Evolutionary conservation across 2,113 vertebrate genomes (phyloP), one percentile per base, ranked within the genome.

Genomic region (Brienomyrus longianalis): DNA sequence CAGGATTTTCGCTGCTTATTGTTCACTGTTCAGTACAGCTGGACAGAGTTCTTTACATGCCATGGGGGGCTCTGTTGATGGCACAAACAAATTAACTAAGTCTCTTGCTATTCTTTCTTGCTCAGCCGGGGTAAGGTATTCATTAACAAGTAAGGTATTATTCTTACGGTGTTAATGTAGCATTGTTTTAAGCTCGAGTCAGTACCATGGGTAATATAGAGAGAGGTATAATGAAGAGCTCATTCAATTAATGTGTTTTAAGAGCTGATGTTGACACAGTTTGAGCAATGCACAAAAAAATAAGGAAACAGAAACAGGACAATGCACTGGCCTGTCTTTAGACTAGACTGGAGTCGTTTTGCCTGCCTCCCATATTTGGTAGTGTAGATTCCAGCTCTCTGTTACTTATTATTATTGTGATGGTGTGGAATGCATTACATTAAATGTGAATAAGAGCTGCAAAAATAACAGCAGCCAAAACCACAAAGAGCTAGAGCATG

Each of bases 11-110:
- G 84, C 90, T 83, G 83, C 80, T 89, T 90, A 90, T 90, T 62
- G 59, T 90, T 90, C 90, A 87, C 87, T 91, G 89, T 92, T 90
- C 90, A 91, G 83, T 93, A 91, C 94, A 94, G 93, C 94, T 95
- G 94, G 91, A 92, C 91, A 93, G 74, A 35, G 89, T 70, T 90
- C 89, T 87, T 89, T 90, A 90, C 62, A 8, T 23, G 66, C 11
- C 54, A 90, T 91, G 90, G 84, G 87, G 90, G 80, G 89, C 56
- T 39, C 39, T 85, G 88, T 88, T 90, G 89, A 90, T 89, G 83
- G 31, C 88, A 85, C 87, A 89, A 88, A 90, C 89, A 92, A 92
- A 91, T 90, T 74, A 91, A 86, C 90, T 91, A 89, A 77, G 89
- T 91, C 88, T 85, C 88, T 80, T 45, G 39, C 8, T 89, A 59